Base-by-base conservation (phyloP, 2,797 vertebrate species). In the Malacoraja senta region DNA sequence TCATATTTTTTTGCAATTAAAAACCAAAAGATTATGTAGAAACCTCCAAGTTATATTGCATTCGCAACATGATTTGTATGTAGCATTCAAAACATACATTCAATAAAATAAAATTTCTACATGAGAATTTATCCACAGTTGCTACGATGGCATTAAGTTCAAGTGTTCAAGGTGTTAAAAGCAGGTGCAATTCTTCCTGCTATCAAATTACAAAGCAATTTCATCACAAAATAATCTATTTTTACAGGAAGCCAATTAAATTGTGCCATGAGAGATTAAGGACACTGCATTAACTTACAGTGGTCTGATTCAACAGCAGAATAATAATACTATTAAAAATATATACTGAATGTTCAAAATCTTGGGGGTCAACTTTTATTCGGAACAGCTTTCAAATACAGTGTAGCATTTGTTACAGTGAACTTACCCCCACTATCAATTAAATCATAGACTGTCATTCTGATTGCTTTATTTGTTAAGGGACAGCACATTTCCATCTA, bases 171-270 rank as follows among this genome's bases (percentile, higher is more conserved):
- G 94, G 95, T 95, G 96, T 95, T 94, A 95, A 95, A 94, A 95
- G 95, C 95, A 95, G 95, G 95, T 96, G 96, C 95, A 96, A 96
- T 95, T 96, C 96, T 95, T 94, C 94, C 93, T 93, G 95, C 94
- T 95, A 96, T 96, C 96, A 97, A 97, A 97, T 97, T 97, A 96
- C 93, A 96, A 95, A 97, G 96, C 96, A 97, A 97, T 97, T 97
- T 97, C 97, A 95, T 96, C 96, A 95, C 95, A 97, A 97, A 97
- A 97, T 97, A 98, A 97, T 98, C 97, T 97, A 97, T 96, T 97
- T 97, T 97, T 97, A 97, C 97, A 97, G 97, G 97, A 98, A 98
- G 97, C 98, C 98, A 98, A 98, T 98, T 98, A 98, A 98, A 98
- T 97, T 96, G 97, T 97, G 98, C 97, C 98, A 97, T 96, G 95